Conservation (phyloP, 2,113 vertebrate genomes). For the Platycercus adscitus region DNA sequence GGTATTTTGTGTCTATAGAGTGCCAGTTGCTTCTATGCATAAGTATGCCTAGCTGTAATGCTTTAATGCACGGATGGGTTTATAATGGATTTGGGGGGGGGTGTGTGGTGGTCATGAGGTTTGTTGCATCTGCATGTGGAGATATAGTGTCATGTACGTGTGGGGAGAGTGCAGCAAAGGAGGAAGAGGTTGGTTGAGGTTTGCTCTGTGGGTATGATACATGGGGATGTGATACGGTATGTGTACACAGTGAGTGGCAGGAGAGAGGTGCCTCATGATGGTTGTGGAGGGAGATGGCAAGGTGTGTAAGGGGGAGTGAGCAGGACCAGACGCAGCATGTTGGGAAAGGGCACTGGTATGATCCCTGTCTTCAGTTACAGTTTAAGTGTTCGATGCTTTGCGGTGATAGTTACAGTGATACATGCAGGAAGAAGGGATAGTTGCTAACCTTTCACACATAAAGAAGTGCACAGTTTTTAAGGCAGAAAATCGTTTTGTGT, state of each 20-base stretch:
- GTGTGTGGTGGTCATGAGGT: not conserved
- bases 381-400: too few relatives aligned
- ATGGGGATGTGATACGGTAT: not conserved
- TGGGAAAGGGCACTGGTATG: not conserved
- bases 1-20: not conserved
- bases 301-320: not conserved
- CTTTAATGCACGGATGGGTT: not conserved
- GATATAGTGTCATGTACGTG: fast-evolving
- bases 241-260: not conserved
- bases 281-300: not conserved
- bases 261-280: not conserved
- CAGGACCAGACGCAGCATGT: not conserved
- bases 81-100: not conserved
- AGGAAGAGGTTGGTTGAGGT: not conserved
- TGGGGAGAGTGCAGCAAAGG: not conserved
- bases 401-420: not conserved
- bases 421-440: not conserved
- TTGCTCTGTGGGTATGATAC: not conserved
- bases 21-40: not conserved
- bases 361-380: not conserved
- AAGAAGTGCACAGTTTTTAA: not conserved
- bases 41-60: not conserved
- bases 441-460: not conserved
- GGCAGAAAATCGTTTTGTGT: not conserved
- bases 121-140: not conserved